A percentile compares a stretch with the other conserved stretches of the same genome.
These are phyloP conservation scores for Mesembrinibis cayennensis DNA, from an alignment of 2,113 vertebrate species.

Conservation along the genomic window DNA sequence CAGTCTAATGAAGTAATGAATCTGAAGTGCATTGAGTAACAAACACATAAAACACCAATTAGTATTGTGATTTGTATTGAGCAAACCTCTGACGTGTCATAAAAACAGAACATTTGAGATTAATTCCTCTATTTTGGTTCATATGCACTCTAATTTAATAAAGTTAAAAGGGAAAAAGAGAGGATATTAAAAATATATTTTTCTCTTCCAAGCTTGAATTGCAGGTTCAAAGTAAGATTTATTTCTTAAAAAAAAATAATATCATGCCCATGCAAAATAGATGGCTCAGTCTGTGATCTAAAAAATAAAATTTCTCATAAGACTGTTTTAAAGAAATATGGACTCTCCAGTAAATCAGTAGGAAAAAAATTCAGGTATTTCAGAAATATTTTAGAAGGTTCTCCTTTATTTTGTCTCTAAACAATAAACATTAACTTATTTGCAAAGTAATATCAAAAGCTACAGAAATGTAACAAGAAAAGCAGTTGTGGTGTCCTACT, in stretches of 20 bases:
- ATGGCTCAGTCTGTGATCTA: background rate
- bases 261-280: background rate
- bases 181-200: background rate
- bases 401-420: background rate
- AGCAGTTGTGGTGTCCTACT: background rate
- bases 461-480: background rate
- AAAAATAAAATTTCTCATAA: background rate
- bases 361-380: background rate
- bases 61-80: background rate
- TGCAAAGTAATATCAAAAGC: background rate
- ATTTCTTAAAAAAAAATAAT: background rate
- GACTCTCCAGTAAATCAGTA: background rate
- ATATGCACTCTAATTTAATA: background rate
- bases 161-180: background rate
- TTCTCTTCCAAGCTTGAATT: background rate
- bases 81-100: background rate
- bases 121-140: background rate
- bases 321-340: background rate
- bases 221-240: background rate
- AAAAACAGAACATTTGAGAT: background rate
- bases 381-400: background rate
- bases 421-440: background rate
- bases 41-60: background rate
- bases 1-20: background rate
- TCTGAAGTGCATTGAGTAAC: background rate